Base-by-base conservation (phyloP, 2,113 vertebrate genomes). In the Albula goreensis region DNA sequence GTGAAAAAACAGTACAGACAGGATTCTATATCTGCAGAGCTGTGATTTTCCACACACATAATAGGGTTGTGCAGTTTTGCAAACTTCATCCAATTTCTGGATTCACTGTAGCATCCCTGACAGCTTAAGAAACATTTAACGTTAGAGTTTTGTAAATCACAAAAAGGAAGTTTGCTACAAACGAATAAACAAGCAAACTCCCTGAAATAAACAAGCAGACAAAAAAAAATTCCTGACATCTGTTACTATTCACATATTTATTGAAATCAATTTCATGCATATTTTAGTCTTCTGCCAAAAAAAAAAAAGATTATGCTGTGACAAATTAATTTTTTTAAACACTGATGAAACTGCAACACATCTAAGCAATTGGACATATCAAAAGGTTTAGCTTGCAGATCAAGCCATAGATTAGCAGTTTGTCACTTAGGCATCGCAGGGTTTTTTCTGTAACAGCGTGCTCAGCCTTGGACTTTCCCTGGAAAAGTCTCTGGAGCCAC, bases 1-100 rank as follows among this genome's bases (percentile, higher is more conserved):
- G 50, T 22, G 31, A 78, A 7, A 41, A 78, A 78, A 82, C 49
- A 70, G 51, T 66, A 84, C 78, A 48, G 78, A 17, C 85, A 66
- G 85, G 41, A 13, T 31, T 85, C 48, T 50, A 63, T 81, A 80
- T 87, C 56, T 80, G 25, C 25, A 50, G 70, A 80, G 52, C 25
- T 80, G 7, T 17, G 17, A 66, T n/a, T 63, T 15, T 80, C 49
- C 17, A 4, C 78, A 12, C 66, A 11, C 31, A 80, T 50, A 78
- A 85, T n/a, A 19, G 85, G 19, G 19, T 49, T 17, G 19, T 17
- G 50, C 70, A 31, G 22, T 25, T 8, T 22, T 74, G 70, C 70
- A 74, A 31, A 74, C 70, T 9, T 74, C n/a, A 74, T 31, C 70
- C 70, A n/a, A 74, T 74, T n/a, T n/a, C 19, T 9, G 31, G 8